Evolutionary conservation across 2,797 vertebrate species (phyloP).

Genomic region (Siniperca undulata): DNA sequence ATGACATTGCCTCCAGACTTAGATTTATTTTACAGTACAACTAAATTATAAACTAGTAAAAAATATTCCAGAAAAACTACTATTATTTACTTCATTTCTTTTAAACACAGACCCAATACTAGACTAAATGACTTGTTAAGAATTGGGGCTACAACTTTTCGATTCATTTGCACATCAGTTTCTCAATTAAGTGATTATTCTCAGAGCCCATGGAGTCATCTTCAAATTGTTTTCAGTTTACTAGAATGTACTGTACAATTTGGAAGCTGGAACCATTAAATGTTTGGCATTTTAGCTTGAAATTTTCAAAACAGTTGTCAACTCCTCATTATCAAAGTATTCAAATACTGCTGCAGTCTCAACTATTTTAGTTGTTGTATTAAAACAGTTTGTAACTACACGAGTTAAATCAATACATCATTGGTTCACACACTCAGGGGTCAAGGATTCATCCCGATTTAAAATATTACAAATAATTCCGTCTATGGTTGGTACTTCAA

Average conservation of each 20-base stretch:
- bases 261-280: neutral
- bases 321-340: neutral
- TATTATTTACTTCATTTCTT: neutral
- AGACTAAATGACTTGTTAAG: neutral
- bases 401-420: neutral
- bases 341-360: neutral
- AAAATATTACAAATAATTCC: neutral
- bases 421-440: neutral
- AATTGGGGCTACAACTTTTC: neutral
- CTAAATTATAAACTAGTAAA: neutral
- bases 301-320: neutral
- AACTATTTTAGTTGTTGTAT: neutral
- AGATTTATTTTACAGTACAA: neutral
- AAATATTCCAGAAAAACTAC: neutral
- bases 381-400: neutral
- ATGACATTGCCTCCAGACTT: neutral
- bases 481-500: neutral
- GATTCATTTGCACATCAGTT: neutral
- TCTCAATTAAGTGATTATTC: neutral
- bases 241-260: neutral
- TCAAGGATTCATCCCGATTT: neutral
- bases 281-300: neutral
- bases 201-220: neutral
- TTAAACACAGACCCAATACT: neutral
- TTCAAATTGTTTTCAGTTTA: too few species aligned